A percentile compares a stretch with the other conserved stretches of the same genome.
Evolutionary conservation across 2,888 invertebrate genomes (phyloP).

Genomic region (Cataglyphis albicans): DNA sequence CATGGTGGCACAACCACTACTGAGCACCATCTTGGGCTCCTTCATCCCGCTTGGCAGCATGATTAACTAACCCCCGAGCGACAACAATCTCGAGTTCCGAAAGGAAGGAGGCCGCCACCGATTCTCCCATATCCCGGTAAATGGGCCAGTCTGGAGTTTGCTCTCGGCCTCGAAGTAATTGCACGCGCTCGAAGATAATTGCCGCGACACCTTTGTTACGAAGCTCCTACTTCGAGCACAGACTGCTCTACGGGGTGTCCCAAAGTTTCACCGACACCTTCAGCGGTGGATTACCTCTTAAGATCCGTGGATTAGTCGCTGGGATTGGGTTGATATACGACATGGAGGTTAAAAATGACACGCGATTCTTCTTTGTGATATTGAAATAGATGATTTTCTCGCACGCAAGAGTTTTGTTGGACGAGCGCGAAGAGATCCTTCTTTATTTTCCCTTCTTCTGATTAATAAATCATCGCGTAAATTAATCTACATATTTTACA

Average conservation of each 20-base stretch:
- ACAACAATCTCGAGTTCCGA: constrained; percentile 61
- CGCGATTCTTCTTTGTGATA: constrained; percentile 3
- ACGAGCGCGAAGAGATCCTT: background rate
- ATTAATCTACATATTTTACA: background rate
- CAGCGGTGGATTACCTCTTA: background rate
- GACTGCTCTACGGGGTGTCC: constrained; percentile 52
- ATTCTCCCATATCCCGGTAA: constrained; percentile 59
- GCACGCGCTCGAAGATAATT: constrained; percentile 78
- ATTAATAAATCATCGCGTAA: constrained; percentile 8
- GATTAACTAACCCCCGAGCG: constrained; percentile 63
- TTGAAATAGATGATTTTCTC: constrained; percentile 19
- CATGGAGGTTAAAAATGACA: constrained; percentile 14
- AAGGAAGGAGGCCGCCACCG: constrained; percentile 57
- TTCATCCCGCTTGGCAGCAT: constrained; percentile 48
- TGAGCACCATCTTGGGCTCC: constrained; percentile 41
- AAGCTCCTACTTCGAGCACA: constrained; percentile 47
- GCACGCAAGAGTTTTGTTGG: constrained; percentile 23
- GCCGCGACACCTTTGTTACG: constrained; percentile 75
- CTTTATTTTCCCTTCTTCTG: background rate
- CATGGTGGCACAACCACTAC: constrained; percentile 37
- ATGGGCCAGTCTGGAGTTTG: constrained; percentile 68
- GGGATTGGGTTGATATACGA: constrained; percentile 10
- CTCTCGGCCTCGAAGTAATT: constrained; percentile 72
- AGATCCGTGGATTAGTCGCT: background rate
- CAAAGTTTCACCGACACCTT: constrained; percentile 30